Conservation (phyloP, 2,113 vertebrate species). For the Cyanocitta stelleri region DNA sequence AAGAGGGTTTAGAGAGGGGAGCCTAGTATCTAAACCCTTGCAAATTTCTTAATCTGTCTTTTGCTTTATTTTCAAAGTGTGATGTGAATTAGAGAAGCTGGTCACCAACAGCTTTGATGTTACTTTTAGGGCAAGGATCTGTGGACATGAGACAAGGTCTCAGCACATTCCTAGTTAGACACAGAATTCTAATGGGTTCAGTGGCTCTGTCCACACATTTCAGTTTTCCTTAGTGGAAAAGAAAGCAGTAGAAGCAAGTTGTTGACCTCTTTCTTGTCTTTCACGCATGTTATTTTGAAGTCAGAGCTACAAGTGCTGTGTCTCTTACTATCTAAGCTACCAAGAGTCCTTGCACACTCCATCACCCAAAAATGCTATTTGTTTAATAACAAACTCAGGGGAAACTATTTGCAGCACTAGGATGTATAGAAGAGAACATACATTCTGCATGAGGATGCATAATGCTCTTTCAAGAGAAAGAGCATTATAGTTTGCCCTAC, state of each 20-base stretch:
- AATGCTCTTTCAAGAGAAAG: neutral
- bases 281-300: neutral
- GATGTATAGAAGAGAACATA: neutral
- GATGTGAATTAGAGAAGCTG: neutral
- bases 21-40: neutral
- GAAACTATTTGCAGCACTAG: neutral
- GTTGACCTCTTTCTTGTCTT: neutral
- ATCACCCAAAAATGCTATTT: neutral
- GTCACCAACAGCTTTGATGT: too few relatives aligned
- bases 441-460: neutral
- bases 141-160: neutral
- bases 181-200: neutral
- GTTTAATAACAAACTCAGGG: neutral
- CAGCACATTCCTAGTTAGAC: rapidly evolving
- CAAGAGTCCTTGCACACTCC: neutral
- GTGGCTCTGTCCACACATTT: neutral
- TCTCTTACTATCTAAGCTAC: neutral
- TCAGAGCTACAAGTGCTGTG: neutral
- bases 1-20: neutral
- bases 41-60: neutral
- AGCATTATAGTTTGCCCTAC: neutral
- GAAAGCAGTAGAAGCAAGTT: neutral
- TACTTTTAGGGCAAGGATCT: neutral
- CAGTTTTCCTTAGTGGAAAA: neutral
- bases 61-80: neutral